These are phyloP conservation scores for Corapipo altera DNA, from an alignment of 2,113 vertebrate genomes.

Conservation along the genomic window DNA sequence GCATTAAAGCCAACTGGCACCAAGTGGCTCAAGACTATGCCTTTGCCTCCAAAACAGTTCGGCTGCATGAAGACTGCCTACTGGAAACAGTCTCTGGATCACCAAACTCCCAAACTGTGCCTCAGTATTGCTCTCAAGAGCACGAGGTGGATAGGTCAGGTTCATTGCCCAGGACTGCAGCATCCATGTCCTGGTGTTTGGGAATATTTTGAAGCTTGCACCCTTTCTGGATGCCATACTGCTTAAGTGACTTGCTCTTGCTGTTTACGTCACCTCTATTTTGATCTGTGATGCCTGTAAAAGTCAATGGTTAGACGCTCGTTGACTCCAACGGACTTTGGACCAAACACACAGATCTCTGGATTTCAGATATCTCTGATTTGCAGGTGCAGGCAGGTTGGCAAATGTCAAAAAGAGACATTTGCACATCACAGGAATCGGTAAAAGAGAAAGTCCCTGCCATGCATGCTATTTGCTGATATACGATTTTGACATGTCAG, in stretches of 20 bases:
- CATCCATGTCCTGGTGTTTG: not conserved
- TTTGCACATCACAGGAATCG: not conserved
- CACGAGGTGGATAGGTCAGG: fast-evolving
- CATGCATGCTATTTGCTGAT: not conserved
- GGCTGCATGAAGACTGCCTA: not conserved
- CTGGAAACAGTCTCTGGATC: not conserved
- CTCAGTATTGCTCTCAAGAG: not conserved
- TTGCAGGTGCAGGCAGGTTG: not conserved
- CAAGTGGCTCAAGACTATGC: not conserved
- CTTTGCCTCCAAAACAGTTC: not conserved
- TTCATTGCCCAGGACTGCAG: not conserved
- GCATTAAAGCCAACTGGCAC: not conserved
- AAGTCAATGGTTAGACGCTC: not conserved
- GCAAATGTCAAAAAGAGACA: not conserved
- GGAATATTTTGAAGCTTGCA: not conserved
- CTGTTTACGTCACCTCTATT: not conserved
- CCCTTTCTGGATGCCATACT: not conserved
- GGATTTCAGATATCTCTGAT: not conserved
- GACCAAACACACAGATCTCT: not conserved
- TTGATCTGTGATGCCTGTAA: not conserved
- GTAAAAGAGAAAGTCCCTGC: not conserved
- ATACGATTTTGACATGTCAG: not conserved
- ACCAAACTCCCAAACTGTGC: not conserved
- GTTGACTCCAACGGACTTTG: not conserved
- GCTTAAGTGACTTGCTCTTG: not conserved